Percentiles rank a stretch among this genome's conserved stretches.
Evolutionary conservation across 2,113 vertebrate genomes (phyloP).

Genomic region (Nesoenas mayeri): DNA sequence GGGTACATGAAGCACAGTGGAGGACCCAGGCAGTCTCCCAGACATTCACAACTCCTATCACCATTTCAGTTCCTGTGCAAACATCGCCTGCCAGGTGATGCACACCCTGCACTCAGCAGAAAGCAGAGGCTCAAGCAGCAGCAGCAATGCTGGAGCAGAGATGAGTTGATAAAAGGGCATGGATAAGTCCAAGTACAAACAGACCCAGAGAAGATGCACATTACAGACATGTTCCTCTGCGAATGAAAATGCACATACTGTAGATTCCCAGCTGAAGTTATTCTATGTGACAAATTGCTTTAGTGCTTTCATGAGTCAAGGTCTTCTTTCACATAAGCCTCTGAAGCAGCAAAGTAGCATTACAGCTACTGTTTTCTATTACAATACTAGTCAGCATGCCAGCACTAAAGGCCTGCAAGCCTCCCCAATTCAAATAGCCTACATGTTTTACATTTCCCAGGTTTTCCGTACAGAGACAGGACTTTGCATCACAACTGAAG

Average conservation of each 20-base stretch:
- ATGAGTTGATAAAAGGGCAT: neutral
- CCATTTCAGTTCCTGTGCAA: neutral
- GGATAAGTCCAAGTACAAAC: neutral
- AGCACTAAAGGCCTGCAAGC: neutral
- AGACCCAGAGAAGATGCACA: neutral
- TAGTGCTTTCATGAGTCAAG: neutral
- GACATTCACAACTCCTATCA: neutral
- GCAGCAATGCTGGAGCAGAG: neutral
- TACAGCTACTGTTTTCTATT: neutral
- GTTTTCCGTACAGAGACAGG: neutral
- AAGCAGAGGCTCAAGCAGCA: neutral
- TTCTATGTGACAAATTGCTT: neutral
- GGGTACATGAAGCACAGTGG: neutral
- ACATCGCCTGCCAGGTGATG: fast-evolving
- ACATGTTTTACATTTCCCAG: neutral
- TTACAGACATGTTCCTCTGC: no score
- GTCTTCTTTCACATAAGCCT: neutral
- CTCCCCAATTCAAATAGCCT: neutral
- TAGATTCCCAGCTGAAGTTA: neutral
- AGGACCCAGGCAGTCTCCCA: neutral
- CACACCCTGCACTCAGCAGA: neutral
- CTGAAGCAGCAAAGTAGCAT: neutral
- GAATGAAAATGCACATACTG: neutral
- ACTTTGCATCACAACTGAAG: neutral
- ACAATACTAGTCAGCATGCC: neutral